Evolutionary conservation across 2,113 vertebrate species (phyloP), one percentile per base, ranked within the genome.

Genomic region (Emydura subglobosa): DNA sequence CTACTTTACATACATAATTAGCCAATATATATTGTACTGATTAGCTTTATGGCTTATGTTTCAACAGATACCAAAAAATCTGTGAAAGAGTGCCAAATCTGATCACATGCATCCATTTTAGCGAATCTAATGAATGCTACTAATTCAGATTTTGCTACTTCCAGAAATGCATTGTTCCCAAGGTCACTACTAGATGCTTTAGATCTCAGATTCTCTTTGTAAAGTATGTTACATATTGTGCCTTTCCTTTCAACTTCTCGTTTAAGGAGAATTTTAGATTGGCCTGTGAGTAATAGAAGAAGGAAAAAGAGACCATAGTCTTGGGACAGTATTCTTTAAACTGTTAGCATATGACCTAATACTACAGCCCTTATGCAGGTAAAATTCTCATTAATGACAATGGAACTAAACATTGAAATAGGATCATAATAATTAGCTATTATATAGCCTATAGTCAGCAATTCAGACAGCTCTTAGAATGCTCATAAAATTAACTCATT

Each of bases 211-310:
- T 19, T 34, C 10, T 80, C 79, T 80, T 51, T 53, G 29, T 72
- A 39, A 72, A 39, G 34, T 72, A 57, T 44, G 11, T 65, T 61
- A 59, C 24, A 65, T 31, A 59, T 3, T 55, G 12, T 7, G 81
- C 6, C 68, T 89, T 61, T 87, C 6, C n/a, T 90, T 88, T 79
- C 7, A 79, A 61, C 86, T 91, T 3, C 22, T 61, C 78, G 12
- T 80, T 83, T 86, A 59, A 95, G 42, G 31, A 83, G 42, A 91
- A 78, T 72, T n/a, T 4, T 82, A 91, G 94, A 55, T 82, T 88
- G 83, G 5, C 6, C 16, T 27, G 55, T 86, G 65, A 54, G 11
- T 68, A 49, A 49, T 25, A n/a, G 83, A 42, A 79, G n/a, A 82
- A 84, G 42, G 74, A 34, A 80, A 53, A 80, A 80, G 19, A 72